phyloP scores from a whole-genome alignment of 2,888 invertebrate genomes.

The Acronicta leporina region DNA sequence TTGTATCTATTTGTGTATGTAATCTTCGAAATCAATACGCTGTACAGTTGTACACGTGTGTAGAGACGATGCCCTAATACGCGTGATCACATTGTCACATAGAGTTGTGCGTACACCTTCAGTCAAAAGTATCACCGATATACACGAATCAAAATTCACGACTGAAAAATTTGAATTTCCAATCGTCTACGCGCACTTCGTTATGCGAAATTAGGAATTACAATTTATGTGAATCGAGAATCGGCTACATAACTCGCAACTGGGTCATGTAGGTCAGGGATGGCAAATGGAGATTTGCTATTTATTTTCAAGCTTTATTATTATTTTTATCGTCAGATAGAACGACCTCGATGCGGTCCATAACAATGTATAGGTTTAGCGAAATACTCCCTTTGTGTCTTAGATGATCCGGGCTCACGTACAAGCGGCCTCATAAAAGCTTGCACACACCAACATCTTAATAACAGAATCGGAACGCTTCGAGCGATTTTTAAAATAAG shows the following conservation, averaged over 20 bases:
- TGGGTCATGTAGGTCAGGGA: conserved; percentile 77
- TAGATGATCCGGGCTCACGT: conserved; percentile 66
- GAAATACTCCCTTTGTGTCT: conserved; percentile 68
- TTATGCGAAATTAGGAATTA: conserved; percentile 62
- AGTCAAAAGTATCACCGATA: conserved; percentile 10
- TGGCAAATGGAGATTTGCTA: conserved; percentile 57
- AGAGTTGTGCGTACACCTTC: conserved; percentile 21
- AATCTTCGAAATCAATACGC: conserved; percentile 49
- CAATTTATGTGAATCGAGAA: conserved; percentile 61
- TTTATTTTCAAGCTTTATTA: conserved; percentile 67
- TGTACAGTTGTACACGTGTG: conserved; percentile 45
- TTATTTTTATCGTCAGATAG: conserved; percentile 64
- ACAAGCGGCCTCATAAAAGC: conserved; percentile 75
- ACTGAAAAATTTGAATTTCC: conserved; percentile 55
- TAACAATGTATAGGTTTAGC: conserved; percentile 58
- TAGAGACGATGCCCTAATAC: conserved; percentile 38
- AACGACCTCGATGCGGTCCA: conserved; percentile 54
- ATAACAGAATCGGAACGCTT: conserved; percentile 87
- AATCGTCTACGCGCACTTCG: conserved; percentile 56
- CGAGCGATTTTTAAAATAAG: conserved; percentile 87
- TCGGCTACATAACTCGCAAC: conserved; percentile 59
- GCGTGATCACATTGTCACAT: conserved; percentile 31
- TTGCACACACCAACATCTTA: conserved; percentile 85
- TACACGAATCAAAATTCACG: conserved; percentile 46
- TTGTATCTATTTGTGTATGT: conserved; percentile 18